These are phyloP conservation scores for Acleris holmiana DNA, from an alignment of 2,888 invertebrate species.

Conservation along the genomic window DNA sequence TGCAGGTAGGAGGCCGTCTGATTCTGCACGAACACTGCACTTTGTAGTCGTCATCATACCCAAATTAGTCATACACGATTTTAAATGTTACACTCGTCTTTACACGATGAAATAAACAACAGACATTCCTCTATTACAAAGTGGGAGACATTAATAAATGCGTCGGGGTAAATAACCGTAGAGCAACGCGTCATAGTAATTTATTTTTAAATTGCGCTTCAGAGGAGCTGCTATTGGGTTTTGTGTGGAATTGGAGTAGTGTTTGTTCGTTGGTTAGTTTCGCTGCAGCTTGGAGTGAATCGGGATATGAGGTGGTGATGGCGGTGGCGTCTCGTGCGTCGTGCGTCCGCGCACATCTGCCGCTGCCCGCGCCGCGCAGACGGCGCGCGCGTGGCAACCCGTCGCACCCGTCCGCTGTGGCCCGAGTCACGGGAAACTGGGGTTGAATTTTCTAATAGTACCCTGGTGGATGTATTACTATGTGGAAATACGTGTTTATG, in stretches of 20 bases:
- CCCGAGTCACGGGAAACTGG: conserved; percentile 31
- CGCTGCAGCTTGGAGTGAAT: conserved; percentile 34
- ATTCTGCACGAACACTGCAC: conserved; percentile 27
- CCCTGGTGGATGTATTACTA: too few relatives aligned
- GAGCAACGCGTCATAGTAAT: conserved; percentile 31
- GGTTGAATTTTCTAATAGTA: too few relatives aligned
- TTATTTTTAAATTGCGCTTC: conserved; percentile 35
- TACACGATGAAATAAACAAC: conserved; percentile 23
- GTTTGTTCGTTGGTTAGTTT: conserved; percentile 13
- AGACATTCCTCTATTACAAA: conserved; percentile 28
- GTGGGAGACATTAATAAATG: conserved; percentile 36
- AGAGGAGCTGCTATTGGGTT: conserved; percentile 23
- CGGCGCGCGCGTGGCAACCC: conserved; percentile 48
- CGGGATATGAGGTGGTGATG: conserved; percentile 44
- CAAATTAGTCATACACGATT: conserved; percentile 5
- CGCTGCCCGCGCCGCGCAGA: conserved; percentile 48
- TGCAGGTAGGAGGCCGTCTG: conserved; percentile 35
- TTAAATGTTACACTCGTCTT: conserved; percentile 17
- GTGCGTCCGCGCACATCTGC: conserved; percentile 72
- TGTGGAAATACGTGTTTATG: too few relatives aligned
- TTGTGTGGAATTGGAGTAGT: neutral
- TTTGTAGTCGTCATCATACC: conserved; percentile 5
- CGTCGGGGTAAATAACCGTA: conserved; percentile 37
- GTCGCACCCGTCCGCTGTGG: conserved; percentile 40
- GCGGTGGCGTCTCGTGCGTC: conserved; percentile 57